phyloP scores from a whole-genome alignment of 92 coral and sea anemone genomes.

The Pocillopora grandis region DNA sequence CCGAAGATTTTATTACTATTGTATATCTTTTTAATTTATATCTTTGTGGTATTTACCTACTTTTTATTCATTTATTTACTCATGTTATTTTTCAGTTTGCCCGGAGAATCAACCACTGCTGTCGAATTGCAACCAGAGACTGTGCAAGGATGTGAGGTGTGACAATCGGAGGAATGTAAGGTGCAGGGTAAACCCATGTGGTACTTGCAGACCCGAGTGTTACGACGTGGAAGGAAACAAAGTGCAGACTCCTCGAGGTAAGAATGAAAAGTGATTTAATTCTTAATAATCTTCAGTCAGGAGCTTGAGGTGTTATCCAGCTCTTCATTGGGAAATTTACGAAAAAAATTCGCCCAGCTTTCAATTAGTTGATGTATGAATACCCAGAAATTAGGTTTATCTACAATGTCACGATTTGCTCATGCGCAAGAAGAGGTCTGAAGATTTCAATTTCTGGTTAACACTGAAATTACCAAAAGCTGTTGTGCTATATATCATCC shows the following conservation, averaged over 20 bases:
- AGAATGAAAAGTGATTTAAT: not conserved
- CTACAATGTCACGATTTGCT: no score
- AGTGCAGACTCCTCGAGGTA: constrained; percentile 10
- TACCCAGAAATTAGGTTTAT: no score
- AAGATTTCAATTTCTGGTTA: no score
- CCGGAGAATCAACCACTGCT: constrained; percentile 47
- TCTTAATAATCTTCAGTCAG: not conserved
- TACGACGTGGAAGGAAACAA: constrained; percentile 36
- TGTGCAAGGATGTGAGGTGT: constrained; percentile 48
- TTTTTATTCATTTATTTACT: not conserved
- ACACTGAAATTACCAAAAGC: no score
- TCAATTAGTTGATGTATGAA: no score
- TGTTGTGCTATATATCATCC: no score
- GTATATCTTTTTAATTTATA: no score
- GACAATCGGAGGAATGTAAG: constrained; percentile 19
- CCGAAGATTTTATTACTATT: no score
- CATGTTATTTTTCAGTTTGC: constrained; percentile 32
- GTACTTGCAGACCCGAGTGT: constrained; percentile 59
- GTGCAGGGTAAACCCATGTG: constrained; percentile 59
- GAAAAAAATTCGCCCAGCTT: no score
- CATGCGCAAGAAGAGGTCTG: no score
- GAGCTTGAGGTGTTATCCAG: not conserved
- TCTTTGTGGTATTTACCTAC: not conserved
- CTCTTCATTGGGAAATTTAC: no score
- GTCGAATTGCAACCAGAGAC: constrained; percentile 50